Conservation (phyloP, 2,113 vertebrate species). For the Halcyon malimbica region DNA sequence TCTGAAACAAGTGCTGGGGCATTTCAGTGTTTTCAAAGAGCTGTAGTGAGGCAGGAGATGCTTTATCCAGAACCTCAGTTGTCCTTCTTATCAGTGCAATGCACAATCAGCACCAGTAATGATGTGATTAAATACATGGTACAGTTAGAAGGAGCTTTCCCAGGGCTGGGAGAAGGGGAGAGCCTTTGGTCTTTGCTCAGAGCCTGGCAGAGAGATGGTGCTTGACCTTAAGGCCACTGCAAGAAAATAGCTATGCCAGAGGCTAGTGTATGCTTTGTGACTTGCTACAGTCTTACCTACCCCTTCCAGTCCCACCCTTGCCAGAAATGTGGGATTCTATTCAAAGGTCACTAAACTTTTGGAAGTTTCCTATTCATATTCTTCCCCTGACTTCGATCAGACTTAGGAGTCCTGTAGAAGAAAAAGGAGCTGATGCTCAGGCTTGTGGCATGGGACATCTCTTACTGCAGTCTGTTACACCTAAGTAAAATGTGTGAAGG, state of each 20-base stretch:
- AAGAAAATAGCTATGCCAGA: neutral
- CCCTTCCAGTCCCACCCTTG: neutral
- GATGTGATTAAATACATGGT: neutral
- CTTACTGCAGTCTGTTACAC: neutral
- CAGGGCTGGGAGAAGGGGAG: neutral
- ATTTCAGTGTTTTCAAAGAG: neutral
- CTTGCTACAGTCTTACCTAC: neutral
- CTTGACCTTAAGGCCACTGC: neutral
- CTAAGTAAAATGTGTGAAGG: accelerated
- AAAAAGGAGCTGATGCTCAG: neutral
- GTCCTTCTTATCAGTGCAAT: accelerated
- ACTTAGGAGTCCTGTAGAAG: neutral
- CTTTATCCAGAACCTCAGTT: neutral
- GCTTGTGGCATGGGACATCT: neutral
- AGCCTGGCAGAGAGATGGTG: neutral
- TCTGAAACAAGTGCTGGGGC: neutral
- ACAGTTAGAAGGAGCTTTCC: neutral
- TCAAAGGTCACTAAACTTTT: neutral
- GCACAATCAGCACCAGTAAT: neutral
- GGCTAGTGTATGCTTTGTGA: neutral
- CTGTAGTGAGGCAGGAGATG: neutral
- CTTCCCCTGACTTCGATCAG: neutral
- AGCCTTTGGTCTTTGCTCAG: neutral
- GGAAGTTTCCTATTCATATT: neutral
- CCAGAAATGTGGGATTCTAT: neutral